phyloP scores from a whole-genome alignment of 2,888 invertebrate genomes.

The Agelastica alni region DNA sequence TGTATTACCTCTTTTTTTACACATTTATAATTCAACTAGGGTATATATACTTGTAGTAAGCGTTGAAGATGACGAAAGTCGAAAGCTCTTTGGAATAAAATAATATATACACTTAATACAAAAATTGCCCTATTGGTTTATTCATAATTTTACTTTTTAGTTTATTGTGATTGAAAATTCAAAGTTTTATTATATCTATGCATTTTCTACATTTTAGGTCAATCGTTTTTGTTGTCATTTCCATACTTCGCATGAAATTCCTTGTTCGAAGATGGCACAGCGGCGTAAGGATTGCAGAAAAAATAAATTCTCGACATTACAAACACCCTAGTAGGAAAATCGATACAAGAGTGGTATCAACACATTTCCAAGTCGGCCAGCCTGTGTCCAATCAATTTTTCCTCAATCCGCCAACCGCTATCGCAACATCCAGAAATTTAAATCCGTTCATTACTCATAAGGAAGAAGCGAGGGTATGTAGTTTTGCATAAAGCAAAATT shows the following conservation, averaged over 20 bases:
- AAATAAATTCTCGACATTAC: conserved; percentile 45
- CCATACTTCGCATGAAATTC: conserved; percentile 69
- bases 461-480: not conserved
- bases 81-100: no score
- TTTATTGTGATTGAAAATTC: no score
- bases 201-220: no score
- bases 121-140: not conserved
- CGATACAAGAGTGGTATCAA: conserved; percentile 13
- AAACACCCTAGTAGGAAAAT: not conserved
- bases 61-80: no score
- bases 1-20: no score
- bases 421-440: conserved; percentile 5
- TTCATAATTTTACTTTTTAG: no score
- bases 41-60: no score
- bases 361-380: conserved; percentile 51
- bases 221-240: conserved; percentile 62
- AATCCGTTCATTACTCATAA: conserved; percentile 15
- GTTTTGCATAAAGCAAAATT: no score
- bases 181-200: no score
- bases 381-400: conserved; percentile 53
- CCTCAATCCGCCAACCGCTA: conserved; percentile 15
- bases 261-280: conserved; percentile 67
- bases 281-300: conserved; percentile 62
- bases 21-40: no score
- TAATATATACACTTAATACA: no score